Evolutionary conservation across 2,113 vertebrate genomes (phyloP).

Genomic region (Leuciscus idus): DNA sequence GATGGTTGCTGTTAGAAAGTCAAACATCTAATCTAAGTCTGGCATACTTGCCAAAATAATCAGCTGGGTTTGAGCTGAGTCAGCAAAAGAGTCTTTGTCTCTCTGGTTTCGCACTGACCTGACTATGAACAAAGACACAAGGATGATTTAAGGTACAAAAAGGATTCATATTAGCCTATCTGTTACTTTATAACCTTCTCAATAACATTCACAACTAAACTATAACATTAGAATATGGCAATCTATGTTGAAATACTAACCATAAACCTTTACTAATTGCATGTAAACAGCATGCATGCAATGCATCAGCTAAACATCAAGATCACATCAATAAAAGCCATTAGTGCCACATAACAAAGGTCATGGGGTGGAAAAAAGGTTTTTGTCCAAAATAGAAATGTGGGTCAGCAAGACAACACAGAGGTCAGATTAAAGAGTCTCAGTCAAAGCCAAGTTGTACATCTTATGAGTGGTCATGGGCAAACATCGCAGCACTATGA

Average conservation of each 20-base stretch:
- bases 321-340: neutral
- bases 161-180: too few species aligned
- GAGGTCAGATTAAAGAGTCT: neutral
- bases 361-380: neutral
- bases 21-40: conserved; percentile 45
- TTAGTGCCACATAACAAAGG: neutral
- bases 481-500: neutral
- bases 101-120: conserved; percentile 8
- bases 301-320: neutral
- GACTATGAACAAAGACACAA: conserved; percentile 1
- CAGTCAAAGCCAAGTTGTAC: neutral
- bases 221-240: neutral
- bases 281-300: neutral
- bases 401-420: neutral
- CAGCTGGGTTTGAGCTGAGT: conserved; percentile 53
- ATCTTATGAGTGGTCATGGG: neutral
- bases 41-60: conserved; percentile 45
- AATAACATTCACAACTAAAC: neutral
- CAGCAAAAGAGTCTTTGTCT: conserved; percentile 61
- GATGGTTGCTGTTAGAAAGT: conserved; percentile 35
- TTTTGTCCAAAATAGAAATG: neutral
- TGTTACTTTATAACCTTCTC: neutral
- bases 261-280: neutral
- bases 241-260: neutral
- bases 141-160: neutral